Evolutionary conservation across 2,888 invertebrate genomes (phyloP).

Genomic region (Trichopoda pennipes): DNA sequence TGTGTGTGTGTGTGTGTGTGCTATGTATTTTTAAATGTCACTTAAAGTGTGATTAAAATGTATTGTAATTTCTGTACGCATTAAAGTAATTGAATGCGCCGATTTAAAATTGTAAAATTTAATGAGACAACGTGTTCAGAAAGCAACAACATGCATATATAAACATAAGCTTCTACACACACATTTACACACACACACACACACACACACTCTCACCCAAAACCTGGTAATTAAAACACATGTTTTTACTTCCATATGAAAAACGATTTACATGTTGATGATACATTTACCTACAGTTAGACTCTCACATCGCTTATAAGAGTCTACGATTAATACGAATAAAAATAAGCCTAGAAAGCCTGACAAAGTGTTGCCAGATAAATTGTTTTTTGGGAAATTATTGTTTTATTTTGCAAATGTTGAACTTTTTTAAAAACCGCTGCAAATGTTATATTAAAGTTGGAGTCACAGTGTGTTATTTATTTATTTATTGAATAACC

Average conservation of each 20-base stretch:
- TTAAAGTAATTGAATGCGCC: constrained; percentile 69
- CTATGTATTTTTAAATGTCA: constrained; percentile 73
- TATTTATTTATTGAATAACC: too few relatives aligned
- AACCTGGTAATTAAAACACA: background rate
- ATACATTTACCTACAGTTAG: background rate
- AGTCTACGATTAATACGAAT: background rate
- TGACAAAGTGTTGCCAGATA: background rate
- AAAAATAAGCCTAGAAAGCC: background rate
- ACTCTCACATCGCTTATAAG: background rate
- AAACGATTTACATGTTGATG: background rate
- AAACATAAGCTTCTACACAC: background rate
- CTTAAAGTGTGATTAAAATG: constrained; percentile 75
- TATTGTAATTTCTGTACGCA: constrained; percentile 67
- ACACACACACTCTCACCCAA: background rate
- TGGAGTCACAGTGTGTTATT: too few relatives aligned
- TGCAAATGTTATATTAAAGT: too few relatives aligned
- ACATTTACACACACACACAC: constrained; percentile 2
- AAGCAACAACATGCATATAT: background rate
- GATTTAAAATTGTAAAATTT: constrained; percentile 68
- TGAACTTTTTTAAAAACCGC: background rate
- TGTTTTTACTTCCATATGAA: too few relatives aligned
- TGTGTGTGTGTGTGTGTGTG: background rate
- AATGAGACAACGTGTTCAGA: constrained; percentile 51
- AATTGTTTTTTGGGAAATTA: background rate
- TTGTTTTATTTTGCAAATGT: background rate